Percentiles rank a stretch among this genome's conserved stretches.
Conservation (phyloP, 2,797 vertebrate species). For the Fistularia tabacaria region DNA sequence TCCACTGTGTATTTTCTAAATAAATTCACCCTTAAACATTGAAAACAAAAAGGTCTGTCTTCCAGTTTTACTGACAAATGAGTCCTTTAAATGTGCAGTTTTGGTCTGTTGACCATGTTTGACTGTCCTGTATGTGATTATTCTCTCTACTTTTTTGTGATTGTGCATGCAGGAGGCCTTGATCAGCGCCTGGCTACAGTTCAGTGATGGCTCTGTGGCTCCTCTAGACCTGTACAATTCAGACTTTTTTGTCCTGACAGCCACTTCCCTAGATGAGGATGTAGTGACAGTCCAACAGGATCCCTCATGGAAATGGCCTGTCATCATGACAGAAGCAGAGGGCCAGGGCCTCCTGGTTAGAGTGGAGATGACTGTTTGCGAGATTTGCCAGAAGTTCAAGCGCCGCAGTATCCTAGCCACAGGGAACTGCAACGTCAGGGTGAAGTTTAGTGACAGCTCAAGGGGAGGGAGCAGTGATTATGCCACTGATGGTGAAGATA, state of each 20-base stretch:
- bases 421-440: constrained; percentile 79
- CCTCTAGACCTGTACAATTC: constrained; percentile 88
- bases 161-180: constrained; percentile 82
- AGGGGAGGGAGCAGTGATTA: constrained; percentile 64
- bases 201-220: constrained; percentile 89
- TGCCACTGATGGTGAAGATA: constrained; percentile 72
- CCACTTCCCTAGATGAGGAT: constrained; percentile 83
- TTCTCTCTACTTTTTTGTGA: neutral
- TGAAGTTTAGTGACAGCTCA: constrained; percentile 81
- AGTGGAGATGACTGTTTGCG: constrained; percentile 89
- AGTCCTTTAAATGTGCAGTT: too few relatives aligned
- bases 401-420: constrained; percentile 86
- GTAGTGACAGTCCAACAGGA: constrained; percentile 79
- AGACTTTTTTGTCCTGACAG: constrained; percentile 84
- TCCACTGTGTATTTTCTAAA: too few relatives aligned
- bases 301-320: constrained; percentile 74
- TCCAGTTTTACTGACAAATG: too few relatives aligned
- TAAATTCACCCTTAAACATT: too few relatives aligned
- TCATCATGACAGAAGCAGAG: constrained; percentile 84
- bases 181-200: constrained; percentile 92
- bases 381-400: constrained; percentile 90
- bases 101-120: neutral
- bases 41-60: too few relatives aligned
- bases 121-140: neutral
- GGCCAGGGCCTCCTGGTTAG: constrained; percentile 86